Conservation (phyloP, 2,797 vertebrate species). For the Ciconia nigra region DNA sequence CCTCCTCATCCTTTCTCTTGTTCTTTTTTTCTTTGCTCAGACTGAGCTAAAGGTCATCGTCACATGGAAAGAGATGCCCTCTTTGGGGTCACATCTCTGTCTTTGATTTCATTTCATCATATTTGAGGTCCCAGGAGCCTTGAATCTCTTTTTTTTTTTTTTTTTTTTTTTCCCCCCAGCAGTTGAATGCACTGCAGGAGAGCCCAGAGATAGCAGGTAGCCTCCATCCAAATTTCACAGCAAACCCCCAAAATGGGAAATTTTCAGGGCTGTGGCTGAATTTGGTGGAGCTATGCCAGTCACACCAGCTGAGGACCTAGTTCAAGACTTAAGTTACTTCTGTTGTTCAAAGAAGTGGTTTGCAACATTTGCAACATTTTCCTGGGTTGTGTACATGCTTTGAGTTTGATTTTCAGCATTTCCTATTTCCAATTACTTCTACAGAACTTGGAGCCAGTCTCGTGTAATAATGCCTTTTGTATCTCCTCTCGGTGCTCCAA, state of each 20-base stretch:
- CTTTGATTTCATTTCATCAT: neutral
- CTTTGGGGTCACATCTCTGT: neutral
- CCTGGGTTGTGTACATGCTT: neutral
- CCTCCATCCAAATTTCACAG: neutral
- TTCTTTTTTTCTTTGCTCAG: neutral
- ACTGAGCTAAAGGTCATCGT: neutral
- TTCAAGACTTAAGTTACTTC: neutral
- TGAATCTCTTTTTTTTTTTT: neutral
- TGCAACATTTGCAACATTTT: neutral
- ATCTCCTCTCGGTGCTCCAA: neutral
- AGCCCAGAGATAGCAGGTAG: neutral
- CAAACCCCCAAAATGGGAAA: neutral
- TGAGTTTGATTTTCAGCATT: conserved; percentile 24
- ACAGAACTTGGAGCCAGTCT: neutral
- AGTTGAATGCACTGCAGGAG: neutral
- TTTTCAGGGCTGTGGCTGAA: neutral
- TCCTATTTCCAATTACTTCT: conserved; percentile 24
- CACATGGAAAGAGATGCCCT: neutral
- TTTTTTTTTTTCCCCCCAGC: too few species aligned
- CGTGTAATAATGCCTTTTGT: conserved; percentile 25
- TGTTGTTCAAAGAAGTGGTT: neutral
- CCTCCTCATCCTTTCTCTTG: neutral
- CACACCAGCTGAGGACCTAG: neutral
- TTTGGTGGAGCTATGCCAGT: neutral
- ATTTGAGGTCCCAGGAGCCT: neutral